Evolutionary conservation across 2,797 vertebrate genomes (phyloP).

Genomic region (Apogon hyalosoma): DNA sequence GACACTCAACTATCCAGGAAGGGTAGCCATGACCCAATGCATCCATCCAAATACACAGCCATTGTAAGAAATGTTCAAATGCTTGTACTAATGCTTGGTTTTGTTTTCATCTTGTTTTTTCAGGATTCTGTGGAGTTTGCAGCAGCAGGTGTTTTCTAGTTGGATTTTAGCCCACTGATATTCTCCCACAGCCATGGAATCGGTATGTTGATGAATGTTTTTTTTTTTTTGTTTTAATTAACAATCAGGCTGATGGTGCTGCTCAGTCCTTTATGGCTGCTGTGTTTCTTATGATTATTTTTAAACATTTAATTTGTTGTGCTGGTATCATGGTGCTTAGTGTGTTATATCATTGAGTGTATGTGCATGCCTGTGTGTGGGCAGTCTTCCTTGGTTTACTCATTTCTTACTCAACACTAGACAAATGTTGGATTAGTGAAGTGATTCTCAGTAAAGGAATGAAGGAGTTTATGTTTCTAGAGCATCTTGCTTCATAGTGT

Average conservation of each 20-base stretch:
- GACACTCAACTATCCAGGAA: conserved; percentile 27
- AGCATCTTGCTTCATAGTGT: not conserved
- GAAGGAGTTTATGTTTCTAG: not conserved
- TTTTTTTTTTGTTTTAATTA: not conserved
- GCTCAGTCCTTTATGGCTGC: not conserved
- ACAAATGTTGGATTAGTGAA: too few relatives aligned
- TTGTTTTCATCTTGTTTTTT: conserved; percentile 67
- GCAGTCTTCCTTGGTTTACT: conserved; percentile 2
- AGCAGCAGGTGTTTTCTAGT: conserved; percentile 68
- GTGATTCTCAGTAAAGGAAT: too few relatives aligned
- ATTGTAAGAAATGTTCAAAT: conserved; percentile 59
- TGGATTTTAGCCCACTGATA: conserved; percentile 85
- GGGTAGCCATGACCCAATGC: conserved; percentile 37
- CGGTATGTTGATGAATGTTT: conserved; percentile 80
- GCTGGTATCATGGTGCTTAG: not conserved
- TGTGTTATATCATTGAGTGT: conserved; percentile 4
- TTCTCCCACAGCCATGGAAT: conserved; percentile 88
- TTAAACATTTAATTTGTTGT: conserved; percentile 10
- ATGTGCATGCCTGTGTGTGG: not conserved
- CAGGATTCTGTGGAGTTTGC: conserved; percentile 82
- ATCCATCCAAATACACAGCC: conserved; percentile 21
- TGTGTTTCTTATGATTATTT: not conserved
- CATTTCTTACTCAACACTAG: too few relatives aligned
- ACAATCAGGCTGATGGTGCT: conserved; percentile 16
- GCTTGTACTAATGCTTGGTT: conserved; percentile 63